Base-by-base conservation (phyloP, 23 tunicate genomes). In the Ciona savignyi region DNA sequence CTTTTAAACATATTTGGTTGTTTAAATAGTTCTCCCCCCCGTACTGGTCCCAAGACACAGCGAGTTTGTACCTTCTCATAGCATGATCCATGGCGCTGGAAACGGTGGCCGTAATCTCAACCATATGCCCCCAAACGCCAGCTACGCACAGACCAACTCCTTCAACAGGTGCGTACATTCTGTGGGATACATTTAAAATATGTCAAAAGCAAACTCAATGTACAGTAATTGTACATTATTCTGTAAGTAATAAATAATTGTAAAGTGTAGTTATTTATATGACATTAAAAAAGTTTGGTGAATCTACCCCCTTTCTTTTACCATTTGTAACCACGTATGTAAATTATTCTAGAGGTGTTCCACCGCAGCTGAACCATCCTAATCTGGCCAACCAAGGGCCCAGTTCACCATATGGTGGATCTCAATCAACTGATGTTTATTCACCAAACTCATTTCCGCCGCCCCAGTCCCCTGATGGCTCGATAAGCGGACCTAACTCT, bases 41-140 rank as follows among this genome's bases (percentile, higher is more conserved):
- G 99, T 95, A 3, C 75, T 95, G 68, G 99, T 95, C 33, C 99
- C 99, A 29, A 74, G 99, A 21, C 90, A 85, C 74, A 88, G 96
- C 64, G 99, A 95, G 30, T 95, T 72, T 60, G 93, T 95, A 63
- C 87, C 96, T 0, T 80, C 96, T 19, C 99, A 95, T 85, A 84
- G 93, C 60, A 80, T 91, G 97, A 75, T 91, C 15, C 91, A 81
- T 64, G 64, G 83, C 20, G 48, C 60, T 21, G 56, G 56, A 42
- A 25, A 25, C 72, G 29, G 28, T 35, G 33, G 76, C 80, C n/a
- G 21, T 33, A 24, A 32, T 29, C 30, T 72, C 75, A 73, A 34
- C 80, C 88, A 77, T 80, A 91, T 91, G 91, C 86, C 97, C 1
- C 91, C 91, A 0, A 91, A 91, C 60, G 60, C 71, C 48, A 82